Evolutionary conservation across 2,797 vertebrate species (phyloP).

Genomic region (Poecilia wingei): DNA sequence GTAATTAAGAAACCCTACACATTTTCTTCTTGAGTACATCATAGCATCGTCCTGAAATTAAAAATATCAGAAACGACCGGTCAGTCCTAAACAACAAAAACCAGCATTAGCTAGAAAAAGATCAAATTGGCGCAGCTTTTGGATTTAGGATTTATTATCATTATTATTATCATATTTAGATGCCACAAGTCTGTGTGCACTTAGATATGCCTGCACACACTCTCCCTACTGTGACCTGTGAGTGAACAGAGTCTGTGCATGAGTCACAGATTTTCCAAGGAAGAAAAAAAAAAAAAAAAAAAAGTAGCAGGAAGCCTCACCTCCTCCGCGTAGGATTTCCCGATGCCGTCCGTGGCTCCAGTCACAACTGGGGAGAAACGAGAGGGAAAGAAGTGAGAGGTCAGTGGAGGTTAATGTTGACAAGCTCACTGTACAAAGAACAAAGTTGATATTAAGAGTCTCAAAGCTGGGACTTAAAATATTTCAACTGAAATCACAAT

Average conservation of each 20-base stretch:
- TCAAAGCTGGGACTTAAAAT: not conserved
- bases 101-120: not conserved
- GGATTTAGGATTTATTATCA: not conserved
- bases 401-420: slow-evolving; percentile 12
- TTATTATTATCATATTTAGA: slow-evolving; percentile 8
- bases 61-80: not conserved
- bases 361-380: slow-evolving; percentile 87
- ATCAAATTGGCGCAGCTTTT: too few species aligned
- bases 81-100: not conserved
- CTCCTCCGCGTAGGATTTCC: slow-evolving; percentile 95
- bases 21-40: not conserved
- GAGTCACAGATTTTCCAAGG: slow-evolving; percentile 71
- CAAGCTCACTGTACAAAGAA: not conserved
- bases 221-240: slow-evolving; percentile 54
- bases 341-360: slow-evolving; percentile 96
- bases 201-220: slow-evolving; percentile 53
- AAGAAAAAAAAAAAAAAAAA: slow-evolving; percentile 56
- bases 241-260: slow-evolving; percentile 52
- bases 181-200: slow-evolving; percentile 8
- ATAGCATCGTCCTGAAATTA: not conserved
- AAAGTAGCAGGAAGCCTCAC: slow-evolving; percentile 78
- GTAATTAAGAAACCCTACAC: not conserved
- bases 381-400: slow-evolving; percentile 20
- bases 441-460: not conserved
- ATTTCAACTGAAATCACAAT: not conserved